Conservation (phyloP, 2,113 vertebrate genomes). For the Zootoca vivipara region DNA sequence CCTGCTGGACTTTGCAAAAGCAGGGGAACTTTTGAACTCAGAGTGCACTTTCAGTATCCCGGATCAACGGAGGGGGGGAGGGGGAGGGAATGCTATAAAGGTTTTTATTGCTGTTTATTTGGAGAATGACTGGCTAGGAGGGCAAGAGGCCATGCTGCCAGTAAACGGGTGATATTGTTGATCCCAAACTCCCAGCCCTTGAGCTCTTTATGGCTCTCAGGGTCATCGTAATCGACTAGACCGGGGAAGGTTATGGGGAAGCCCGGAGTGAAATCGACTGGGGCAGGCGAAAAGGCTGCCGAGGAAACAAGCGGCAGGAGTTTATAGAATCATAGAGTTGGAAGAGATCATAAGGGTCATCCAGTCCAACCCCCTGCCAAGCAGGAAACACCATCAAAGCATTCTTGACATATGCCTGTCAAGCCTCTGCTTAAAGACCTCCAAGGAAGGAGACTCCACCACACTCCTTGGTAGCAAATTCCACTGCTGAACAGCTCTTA, state of each 20-base stretch:
- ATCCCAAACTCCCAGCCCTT: background rate
- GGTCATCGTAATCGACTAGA: background rate
- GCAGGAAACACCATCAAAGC: too few relatives aligned
- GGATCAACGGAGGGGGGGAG: background rate
- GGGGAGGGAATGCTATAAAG: slow-evolving; percentile 39
- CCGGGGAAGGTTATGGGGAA: background rate
- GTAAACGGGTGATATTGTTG: background rate
- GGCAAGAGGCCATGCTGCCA: too few relatives aligned
- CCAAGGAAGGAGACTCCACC: too few relatives aligned
- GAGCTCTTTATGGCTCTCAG: background rate
- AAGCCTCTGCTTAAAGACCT: too few relatives aligned
- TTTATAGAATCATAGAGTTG: too few relatives aligned
- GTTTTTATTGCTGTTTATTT: slow-evolving; percentile 39
- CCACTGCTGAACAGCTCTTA: too few relatives aligned
- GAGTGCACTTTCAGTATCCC: too few relatives aligned
- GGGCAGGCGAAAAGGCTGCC: background rate
- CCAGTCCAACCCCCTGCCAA: too few relatives aligned
- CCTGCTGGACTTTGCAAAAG: background rate
- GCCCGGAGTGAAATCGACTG: background rate
- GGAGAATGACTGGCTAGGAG: background rate
- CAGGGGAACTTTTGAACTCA: too few relatives aligned
- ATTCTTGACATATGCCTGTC: too few relatives aligned
- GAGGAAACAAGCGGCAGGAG: background rate
- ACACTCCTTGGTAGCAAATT: too few relatives aligned
- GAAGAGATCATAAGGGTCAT: too few relatives aligned